Percentiles rank a stretch among this genome's conserved stretches.
These are phyloP conservation scores for Phlogophora meticulosa DNA, from an alignment of 2,888 invertebrate species.

Conservation along the genomic window DNA sequence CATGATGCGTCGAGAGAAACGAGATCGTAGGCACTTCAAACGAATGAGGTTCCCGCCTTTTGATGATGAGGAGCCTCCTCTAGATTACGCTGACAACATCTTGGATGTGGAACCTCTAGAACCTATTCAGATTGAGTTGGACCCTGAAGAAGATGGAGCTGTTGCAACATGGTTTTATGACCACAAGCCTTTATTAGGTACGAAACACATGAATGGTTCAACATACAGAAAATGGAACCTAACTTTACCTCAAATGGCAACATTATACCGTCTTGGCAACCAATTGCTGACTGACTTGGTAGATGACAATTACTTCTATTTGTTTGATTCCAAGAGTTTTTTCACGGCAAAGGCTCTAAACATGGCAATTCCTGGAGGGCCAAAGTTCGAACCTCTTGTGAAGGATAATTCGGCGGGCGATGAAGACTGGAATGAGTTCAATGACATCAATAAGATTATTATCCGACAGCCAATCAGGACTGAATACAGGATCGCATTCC, in stretches of 20 bases:
- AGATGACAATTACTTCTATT: slow-evolving; percentile 99
- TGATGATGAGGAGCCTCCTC: slow-evolving; percentile 99
- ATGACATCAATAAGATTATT: slow-evolving; percentile 99
- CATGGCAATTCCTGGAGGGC: slow-evolving; percentile 99
- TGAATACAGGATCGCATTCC: slow-evolving; percentile 99
- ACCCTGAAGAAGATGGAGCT: slow-evolving; percentile 97
- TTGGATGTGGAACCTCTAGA: slow-evolving; percentile 99
- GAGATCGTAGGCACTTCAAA: slow-evolving; percentile 99
- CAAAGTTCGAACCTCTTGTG: slow-evolving; percentile 99
- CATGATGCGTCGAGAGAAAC: slow-evolving; percentile 99
- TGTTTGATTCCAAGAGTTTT: slow-evolving; percentile 99
- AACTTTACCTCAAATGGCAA: slow-evolving; percentile 99
- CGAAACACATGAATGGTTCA: slow-evolving; percentile 98
- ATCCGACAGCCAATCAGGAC: slow-evolving; percentile 99
- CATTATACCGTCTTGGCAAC: slow-evolving; percentile 99
- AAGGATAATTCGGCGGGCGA: slow-evolving; percentile 99
- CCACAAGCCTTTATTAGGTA: slow-evolving; percentile 98
- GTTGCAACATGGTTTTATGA: slow-evolving; percentile 99
- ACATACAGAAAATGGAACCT: slow-evolving; percentile 99
- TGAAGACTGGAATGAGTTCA: slow-evolving; percentile 99
- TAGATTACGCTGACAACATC: slow-evolving; percentile 99
- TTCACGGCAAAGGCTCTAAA: slow-evolving; percentile 99
- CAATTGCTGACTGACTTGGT: slow-evolving; percentile 99
- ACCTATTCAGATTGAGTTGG: slow-evolving; percentile 99
- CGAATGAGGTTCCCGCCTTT: slow-evolving; percentile 99